Base-by-base conservation (phyloP, 2,888 invertebrate genomes). In the Drosophila neonasuta region DNA sequence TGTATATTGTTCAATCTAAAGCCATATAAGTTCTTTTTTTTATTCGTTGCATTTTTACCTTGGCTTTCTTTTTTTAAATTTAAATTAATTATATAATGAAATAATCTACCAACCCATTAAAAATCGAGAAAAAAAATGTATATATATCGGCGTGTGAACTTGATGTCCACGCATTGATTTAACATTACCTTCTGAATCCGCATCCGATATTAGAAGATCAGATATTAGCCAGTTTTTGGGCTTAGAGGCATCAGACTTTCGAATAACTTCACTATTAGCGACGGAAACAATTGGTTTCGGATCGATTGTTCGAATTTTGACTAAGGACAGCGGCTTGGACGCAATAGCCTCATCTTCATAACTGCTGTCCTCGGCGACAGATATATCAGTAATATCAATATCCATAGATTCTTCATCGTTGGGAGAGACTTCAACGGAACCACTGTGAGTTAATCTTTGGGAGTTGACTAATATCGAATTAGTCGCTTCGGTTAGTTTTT, bases 371-470 rank as follows among this genome's bases (percentile, higher is more conserved):
- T 89, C 90, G 51, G 84, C 85, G 5, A 88, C 87, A 13, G 90
- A 89, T 11, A 90, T 70, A 75, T 91, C 90, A 9, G 91, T 91
- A 45, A 91, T 91, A 68, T 91, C 90, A 62, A 91, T 90, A 68
- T 91, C 91, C 51, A 91, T 79, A 10, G 91, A 90, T 49, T 93
- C 91, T 89, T 87, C 92, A 89, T 89, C 90, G 30, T 83, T 79
- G 6, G 45, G 68, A 50, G 61, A 80, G 65, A 83, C 86, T 36
- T 82, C 83, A 41, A 76, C 75, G 15, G 79, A 77, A 58, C 44
- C 44, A 44, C 58, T 73, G 34, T 66, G 63, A 29, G 55, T 74
- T 55, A 74, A 66, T 48, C 68, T 48, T n/a, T 61, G 68, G 9
- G 77, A 51, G 11, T 74, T 81, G 10, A 73, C 70, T 34, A 80